Evolutionary conservation across 64 coral and sea anemone genomes (phyloP), one percentile per base, ranked within the genome.

Genomic region (Astreopora myriophthalma): DNA sequence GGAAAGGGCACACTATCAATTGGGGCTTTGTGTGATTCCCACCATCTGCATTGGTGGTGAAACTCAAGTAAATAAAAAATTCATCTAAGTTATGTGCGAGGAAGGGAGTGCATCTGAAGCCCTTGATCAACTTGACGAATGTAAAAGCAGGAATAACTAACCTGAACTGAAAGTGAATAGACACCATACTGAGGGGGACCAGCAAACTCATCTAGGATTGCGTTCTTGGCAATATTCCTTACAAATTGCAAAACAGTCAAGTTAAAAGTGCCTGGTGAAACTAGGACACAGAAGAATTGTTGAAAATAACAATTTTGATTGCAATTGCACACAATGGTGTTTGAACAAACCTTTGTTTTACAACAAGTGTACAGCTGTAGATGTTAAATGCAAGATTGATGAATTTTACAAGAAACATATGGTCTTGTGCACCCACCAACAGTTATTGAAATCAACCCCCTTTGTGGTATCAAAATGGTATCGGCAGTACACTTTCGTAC

Each of bases 141-240:
- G 8, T 1, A 34, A 78, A 22, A 22, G 20, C 9, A n/a, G 46
- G 1, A 76, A 36, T 38, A 28, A 30, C 34, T 24, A 40, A 88
- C 94, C 90, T 93, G 94, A 33, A 96, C 94, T 36, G 89, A 92
- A 11, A 90, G 73, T 27, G 94, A 96, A 29, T 85, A 96, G 19
- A 89, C 85, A 38, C 94, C 94, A 58, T 78, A 78, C 5, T 96
- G 85, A 8, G 86, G 81, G n/a, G 94, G 94, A 35, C 94, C 94
- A 73, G 94, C 89, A 86, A 93, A 96, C 30, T 80, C 86, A 23
- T 96, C 85, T 30, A 96, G 37, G 19, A 96, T 94, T 17, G 74
- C 87, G 39, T 74, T 70, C 65, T 97, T 93, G 10, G 80, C 92
- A 82, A 88, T 65, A 25, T 86, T 60, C 88, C 94, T 95, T 35